Evolutionary conservation across 2,797 vertebrate genomes (phyloP), one percentile per base, ranked within the genome.

Genomic region (Rhinophrynus dorsalis): DNA sequence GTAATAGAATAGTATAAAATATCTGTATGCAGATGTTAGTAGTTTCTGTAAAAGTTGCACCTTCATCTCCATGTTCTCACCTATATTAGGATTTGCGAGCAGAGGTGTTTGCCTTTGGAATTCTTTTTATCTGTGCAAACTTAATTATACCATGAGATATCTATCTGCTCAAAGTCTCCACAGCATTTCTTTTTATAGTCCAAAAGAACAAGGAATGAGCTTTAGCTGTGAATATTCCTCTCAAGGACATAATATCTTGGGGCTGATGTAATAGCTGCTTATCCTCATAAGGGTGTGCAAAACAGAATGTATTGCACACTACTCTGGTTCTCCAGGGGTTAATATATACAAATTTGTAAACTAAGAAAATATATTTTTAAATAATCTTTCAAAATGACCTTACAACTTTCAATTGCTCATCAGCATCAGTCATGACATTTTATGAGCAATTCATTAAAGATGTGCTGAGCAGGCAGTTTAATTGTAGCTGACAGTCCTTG

Each of bases 401-500:
- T 65, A 42, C 55, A 33, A 44, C 32, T 40, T 61, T 65, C 44
- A 65, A 29, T 21, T 64, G 18, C 11, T 47, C 40, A 50, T 65
- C 52, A 52, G 26, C 44, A 65, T 65, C 61, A 65, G 51, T 72
- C 26, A 65, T 72, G 61, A 58, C 68, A 72, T 65, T 42, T 72
- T 59, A 50, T 72, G 29, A 58, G 59, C 61, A 72, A 65, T 52
- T 72, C 61, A 72, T 72, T 51, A 66, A 58, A 44, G 44, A 65
- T 64, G 56, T 72, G 69, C 69, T 72, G 69, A 72, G 59, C 69
- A 51, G 44, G 57, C 69, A 65, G 18, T 66, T 59, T 72, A 72
- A 72, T 65, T 72, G 61, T 57, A 65, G 52, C 26, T 72, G 61
- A 65, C 69, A 72, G 69, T 65, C 69, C 69, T 58, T 72, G 69